Evolutionary conservation across 2,888 invertebrate genomes (phyloP).

Genomic region (Heliconius ethilla): DNA sequence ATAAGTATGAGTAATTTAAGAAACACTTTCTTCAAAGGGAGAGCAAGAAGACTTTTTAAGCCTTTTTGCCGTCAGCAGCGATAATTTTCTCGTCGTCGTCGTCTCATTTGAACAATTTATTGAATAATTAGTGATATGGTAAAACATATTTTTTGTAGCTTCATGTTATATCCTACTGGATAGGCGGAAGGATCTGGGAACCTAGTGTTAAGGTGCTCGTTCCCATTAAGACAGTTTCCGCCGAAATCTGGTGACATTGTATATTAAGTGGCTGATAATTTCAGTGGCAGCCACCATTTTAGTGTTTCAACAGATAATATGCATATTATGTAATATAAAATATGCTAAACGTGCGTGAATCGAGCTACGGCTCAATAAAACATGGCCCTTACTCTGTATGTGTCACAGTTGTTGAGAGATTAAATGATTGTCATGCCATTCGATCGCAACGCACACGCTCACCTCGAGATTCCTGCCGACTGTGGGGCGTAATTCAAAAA

Average conservation of each 20-base stretch:
- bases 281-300: background rate
- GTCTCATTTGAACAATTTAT: too few relatives aligned
- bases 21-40: background rate
- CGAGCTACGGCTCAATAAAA: background rate
- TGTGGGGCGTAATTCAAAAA: constrained; percentile 36
- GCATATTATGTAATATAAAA: background rate
- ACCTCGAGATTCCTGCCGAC: constrained; percentile 46
- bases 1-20: background rate
- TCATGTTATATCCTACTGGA: too few relatives aligned
- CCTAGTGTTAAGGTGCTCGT: too few relatives aligned
- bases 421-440: constrained; percentile 39
- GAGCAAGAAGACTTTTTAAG: background rate
- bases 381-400: constrained; percentile 21
- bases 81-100: too few relatives aligned
- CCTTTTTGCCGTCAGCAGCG: too few relatives aligned
- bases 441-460: constrained; percentile 42
- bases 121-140: too few relatives aligned
- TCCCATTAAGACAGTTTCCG: too few relatives aligned
- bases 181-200: too few relatives aligned
- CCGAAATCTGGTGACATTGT: too few relatives aligned
- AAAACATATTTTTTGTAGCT: too few relatives aligned
- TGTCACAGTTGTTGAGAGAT: constrained; percentile 37
- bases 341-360: background rate
- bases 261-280: too few relatives aligned
- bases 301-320: background rate